Base-by-base conservation (phyloP, 2,888 invertebrate species). In the Sesamia inferens region DNA sequence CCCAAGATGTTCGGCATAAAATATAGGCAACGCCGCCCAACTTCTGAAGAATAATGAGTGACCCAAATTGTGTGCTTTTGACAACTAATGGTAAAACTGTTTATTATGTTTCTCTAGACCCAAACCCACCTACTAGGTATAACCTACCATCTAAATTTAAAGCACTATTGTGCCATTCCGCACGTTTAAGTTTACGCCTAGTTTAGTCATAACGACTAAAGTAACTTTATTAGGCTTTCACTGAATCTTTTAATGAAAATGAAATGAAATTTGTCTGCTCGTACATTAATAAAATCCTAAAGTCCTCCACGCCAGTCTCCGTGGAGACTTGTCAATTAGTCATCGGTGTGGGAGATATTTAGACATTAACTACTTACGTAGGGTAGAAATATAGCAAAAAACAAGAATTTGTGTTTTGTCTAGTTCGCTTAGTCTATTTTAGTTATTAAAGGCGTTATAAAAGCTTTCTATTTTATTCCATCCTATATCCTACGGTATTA, bases 21-120 rank as follows among this genome's bases (percentile, higher is more conserved):
- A 90, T 91, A 90, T 89, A 86, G 89, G 85, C 86, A 77, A 79
- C 79, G 82, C 86, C 87, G 85, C 79, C 85, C 86, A 76, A 81
- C 79, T 80, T 75, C 65, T 69, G 84, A 87, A 90, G 90, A 91
- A 85, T 90, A 89, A 91, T 91, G 89, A 87, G 85, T 88, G 87
- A 88, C 89, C 91, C 90, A 87, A 87, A 90, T 89, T 84, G 86
- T 85, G 78, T 79, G 81, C 66, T 76, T 83, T 81, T 87, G 88
- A 88, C 86, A 85, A 76, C 64, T 73, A 71, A 83, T 87, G 82
- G 79, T 82, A 69, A 80, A 78, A 84, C 79, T 74, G 57, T 74
- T 76, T 55, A 44, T 8, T 68, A 59, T 39, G 31, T 63, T 83
- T 82, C 75, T 63, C 7, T 22, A 31, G 65, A 65, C n/a, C 22